These are phyloP conservation scores for Drosophila repletoides DNA, from an alignment of 1,140 invertebrate genomes.

Conservation along the genomic window DNA sequence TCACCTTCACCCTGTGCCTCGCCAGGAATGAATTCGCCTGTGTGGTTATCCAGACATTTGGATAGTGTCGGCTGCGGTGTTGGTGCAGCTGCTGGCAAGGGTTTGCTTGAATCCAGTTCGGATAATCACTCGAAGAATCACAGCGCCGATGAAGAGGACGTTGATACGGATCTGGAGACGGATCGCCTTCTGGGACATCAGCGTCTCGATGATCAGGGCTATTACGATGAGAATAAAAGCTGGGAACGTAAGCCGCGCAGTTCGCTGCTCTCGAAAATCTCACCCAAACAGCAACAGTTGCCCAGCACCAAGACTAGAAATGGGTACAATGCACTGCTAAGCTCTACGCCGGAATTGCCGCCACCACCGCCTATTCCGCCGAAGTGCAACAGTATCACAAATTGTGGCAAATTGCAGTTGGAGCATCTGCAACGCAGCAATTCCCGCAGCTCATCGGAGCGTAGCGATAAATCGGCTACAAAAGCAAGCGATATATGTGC, in stretches of 20 bases:
- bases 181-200: slow-evolving; percentile 94
- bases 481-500: slow-evolving; percentile 30
- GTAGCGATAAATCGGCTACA: slow-evolving; percentile 72
- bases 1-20: no score
- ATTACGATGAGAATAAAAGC: slow-evolving; percentile 92
- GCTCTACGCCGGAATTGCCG: slow-evolving; percentile 74
- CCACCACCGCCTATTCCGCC: slow-evolving; percentile 70
- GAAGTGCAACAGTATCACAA: slow-evolving; percentile 50
- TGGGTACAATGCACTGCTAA: slow-evolving; percentile 77
- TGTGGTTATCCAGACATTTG: slow-evolving; percentile 73
- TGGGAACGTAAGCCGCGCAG: slow-evolving; percentile 74
- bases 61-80: no score
- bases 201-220: slow-evolving; percentile 93
- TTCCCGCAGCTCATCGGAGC: slow-evolving; percentile 73
- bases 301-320: slow-evolving; percentile 79
- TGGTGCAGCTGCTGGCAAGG: slow-evolving; percentile 51
- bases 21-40: slow-evolving; percentile 68
- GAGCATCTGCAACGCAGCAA: slow-evolving; percentile 52
- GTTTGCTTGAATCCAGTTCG: slow-evolving; percentile 59
- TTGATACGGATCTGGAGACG: slow-evolving; percentile 94
- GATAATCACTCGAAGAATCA: slow-evolving; percentile 77
- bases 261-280: slow-evolving; percentile 76
- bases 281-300: slow-evolving; percentile 74
- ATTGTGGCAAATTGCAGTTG: slow-evolving; percentile 36
- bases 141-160: slow-evolving; percentile 86